A percentile compares a stretch with the other conserved stretches of the same genome.
Evolutionary conservation across 2,797 vertebrate genomes (phyloP).

Genomic region (Syngnathus acus): DNA sequence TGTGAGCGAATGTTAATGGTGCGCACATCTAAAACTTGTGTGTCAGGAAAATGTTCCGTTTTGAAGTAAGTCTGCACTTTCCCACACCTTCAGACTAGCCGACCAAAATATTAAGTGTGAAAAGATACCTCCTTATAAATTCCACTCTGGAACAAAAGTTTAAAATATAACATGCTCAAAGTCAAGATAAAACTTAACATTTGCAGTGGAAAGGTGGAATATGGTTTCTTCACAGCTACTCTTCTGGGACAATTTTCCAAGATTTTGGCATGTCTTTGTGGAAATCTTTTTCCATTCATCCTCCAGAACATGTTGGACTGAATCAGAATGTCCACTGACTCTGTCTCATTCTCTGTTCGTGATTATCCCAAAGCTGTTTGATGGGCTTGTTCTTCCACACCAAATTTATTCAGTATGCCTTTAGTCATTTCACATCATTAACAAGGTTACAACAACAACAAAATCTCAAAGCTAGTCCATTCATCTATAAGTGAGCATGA

Average conservation of each 20-base stretch:
- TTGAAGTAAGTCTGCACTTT: neutral
- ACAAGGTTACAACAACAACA: too few species aligned
- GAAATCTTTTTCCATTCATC: neutral
- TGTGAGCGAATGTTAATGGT: too few species aligned
- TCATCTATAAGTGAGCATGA: too few species aligned
- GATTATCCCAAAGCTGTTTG: too few species aligned
- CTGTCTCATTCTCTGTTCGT: too few species aligned
- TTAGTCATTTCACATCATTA: too few species aligned
- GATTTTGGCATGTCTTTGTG: too few species aligned
- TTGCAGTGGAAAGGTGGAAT: neutral
- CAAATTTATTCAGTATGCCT: too few species aligned
- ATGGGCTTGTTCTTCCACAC: too few species aligned
- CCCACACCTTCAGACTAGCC: neutral
- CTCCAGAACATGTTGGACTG: too few species aligned
- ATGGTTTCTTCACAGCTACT: neutral
- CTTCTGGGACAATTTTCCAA: neutral
- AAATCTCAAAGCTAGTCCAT: too few species aligned
- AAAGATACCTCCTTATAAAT: neutral
- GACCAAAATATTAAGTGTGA: neutral
- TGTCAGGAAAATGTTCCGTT: neutral
- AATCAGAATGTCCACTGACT: too few species aligned
- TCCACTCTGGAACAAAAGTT: neutral
- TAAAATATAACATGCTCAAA: neutral
- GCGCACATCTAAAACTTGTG: neutral
- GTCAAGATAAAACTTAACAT: neutral